Percentiles rank a stretch among this genome's conserved stretches.
Conservation (phyloP, 1,140 invertebrate genomes). For the Chironomus striatipennis region DNA sequence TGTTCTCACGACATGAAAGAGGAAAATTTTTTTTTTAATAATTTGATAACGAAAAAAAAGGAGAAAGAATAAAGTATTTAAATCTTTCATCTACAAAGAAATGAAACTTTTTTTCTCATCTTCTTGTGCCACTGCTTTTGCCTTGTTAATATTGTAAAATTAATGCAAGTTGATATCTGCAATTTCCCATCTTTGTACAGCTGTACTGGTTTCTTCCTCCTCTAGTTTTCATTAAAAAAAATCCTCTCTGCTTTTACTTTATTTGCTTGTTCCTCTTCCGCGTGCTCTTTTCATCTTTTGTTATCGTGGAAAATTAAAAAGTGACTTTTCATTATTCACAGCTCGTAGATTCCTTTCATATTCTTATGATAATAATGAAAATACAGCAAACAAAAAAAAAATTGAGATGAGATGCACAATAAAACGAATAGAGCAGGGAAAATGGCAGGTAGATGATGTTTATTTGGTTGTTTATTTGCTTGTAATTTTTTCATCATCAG, state of each 20-base stretch:
- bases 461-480: too few relatives aligned
- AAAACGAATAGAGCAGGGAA: background rate
- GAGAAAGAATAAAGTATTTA: background rate
- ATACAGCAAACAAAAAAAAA: background rate
- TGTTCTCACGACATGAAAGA: background rate
- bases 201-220: background rate
- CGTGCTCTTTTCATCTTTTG: background rate
- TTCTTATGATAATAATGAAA: background rate
- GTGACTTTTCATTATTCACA: slow-evolving; percentile 14
- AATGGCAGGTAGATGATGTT: background rate
- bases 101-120: too few relatives aligned
- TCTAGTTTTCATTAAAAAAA: slow-evolving; percentile 11
- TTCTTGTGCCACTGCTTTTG: too few relatives aligned
- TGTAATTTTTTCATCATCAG: too few relatives aligned
- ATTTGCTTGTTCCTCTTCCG: background rate
- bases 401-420: too few relatives aligned
- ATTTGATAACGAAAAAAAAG: background rate
- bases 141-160: background rate
- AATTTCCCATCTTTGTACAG: background rate
- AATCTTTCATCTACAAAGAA: background rate
- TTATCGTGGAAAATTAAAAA: slow-evolving; percentile 17
- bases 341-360: slow-evolving; percentile 15
- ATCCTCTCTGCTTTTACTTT: background rate
- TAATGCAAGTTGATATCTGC: slow-evolving; percentile 16
- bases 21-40: background rate